A percentile compares a stretch with the other conserved stretches of the same genome.
These are phyloP conservation scores for Coelinius sp. DNA, from an alignment of 2,888 invertebrate species.

Conservation along the genomic window DNA sequence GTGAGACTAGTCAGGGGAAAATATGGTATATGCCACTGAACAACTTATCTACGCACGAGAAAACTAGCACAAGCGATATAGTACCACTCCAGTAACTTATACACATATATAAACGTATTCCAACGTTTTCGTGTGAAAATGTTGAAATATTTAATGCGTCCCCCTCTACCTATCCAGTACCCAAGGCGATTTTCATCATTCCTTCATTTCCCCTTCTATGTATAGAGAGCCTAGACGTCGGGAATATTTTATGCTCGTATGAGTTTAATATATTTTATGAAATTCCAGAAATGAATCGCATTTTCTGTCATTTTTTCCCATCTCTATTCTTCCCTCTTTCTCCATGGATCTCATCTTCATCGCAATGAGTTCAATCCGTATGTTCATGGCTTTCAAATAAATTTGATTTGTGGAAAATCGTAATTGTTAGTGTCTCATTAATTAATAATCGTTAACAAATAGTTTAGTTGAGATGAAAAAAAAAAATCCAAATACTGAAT, in stretches of 20 bases:
- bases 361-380: background rate
- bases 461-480: background rate
- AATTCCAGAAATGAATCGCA: conserved; percentile 52
- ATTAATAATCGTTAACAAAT: background rate
- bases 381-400: too few species aligned
- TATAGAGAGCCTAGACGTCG: conserved; percentile 16
- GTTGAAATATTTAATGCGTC: conserved; percentile 50
- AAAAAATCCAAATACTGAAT: background rate
- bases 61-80: conserved; percentile 24
- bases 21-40: conserved; percentile 34
- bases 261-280: conserved; percentile 55
- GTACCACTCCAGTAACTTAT: conserved; percentile 3
- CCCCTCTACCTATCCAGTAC: too few species aligned
- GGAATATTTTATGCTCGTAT: conserved; percentile 45
- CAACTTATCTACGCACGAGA: conserved; percentile 41
- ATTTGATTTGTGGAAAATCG: background rate
- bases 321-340: background rate
- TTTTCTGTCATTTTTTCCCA: conserved; percentile 18
- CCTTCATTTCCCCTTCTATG: background rate
- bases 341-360: background rate
- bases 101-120: conserved; percentile 23
- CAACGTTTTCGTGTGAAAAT: conserved; percentile 18
- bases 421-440: background rate
- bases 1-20: conserved; percentile 7
- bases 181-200: conserved; percentile 45